Evolutionary conservation across 2,797 vertebrate genomes (phyloP).

Genomic region (Telmatherina bonti): DNA sequence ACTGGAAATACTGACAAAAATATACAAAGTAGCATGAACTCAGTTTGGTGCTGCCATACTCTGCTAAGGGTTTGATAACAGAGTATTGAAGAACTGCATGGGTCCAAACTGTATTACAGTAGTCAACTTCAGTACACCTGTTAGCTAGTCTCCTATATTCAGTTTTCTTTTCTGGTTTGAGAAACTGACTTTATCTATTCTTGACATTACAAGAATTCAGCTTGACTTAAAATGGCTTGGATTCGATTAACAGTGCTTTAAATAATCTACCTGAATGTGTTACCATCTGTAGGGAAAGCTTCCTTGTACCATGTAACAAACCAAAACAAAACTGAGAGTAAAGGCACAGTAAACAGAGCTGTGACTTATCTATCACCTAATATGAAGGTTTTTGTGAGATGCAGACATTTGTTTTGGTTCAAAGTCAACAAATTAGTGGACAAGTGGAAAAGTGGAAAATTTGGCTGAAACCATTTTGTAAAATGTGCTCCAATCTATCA

Average conservation of each 20-base stretch:
- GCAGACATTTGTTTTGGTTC: not conserved
- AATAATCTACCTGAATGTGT: not conserved
- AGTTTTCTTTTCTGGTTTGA: not conserved
- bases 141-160: not conserved
- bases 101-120: slow-evolving; percentile 12
- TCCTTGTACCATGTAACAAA: not conserved
- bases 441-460: not conserved
- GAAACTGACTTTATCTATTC: not conserved
- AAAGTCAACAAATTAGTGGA: not conserved
- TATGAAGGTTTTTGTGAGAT: not conserved
- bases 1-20: no score
- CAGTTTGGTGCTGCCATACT: no score
- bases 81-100: not conserved
- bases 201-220: not conserved
- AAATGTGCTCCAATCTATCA: not conserved
- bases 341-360: not conserved
- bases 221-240: not conserved
- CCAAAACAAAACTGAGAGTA: not conserved
- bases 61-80: not conserved
- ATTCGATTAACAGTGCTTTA: not conserved
- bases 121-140: no score
- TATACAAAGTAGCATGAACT: no score
- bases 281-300: not conserved
- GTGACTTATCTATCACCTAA: not conserved
- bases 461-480: not conserved